Evolutionary conservation across 2,797 vertebrate genomes (phyloP), one percentile per base, ranked within the genome.

Genomic region (Aphelocoma californica): DNA sequence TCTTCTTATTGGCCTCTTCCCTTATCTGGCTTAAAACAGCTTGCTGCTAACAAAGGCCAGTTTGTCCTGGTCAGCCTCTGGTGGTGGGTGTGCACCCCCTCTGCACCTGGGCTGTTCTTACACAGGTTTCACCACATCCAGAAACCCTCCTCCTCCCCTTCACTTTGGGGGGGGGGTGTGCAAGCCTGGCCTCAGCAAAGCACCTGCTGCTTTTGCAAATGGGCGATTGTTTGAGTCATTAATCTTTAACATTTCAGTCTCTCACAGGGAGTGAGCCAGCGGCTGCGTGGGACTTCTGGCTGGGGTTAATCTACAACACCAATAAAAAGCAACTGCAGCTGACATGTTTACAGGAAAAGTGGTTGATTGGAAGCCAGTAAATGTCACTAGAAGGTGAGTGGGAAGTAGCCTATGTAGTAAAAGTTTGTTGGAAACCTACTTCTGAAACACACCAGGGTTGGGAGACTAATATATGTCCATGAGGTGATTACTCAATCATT

Each of bases 21-120:
- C 38, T 45, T 23, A 23, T 5, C 20, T 60, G 38, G 14, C 53
- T 60, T n/a, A 73, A 60, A 64, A 31, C 40, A 60, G 40, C 24
- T 66, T 1, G 1, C 13, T 83, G 29, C 51, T 71, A 5, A 6
- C 31, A 25, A 38, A 38, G 19, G 26, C 20, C 0, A 0, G 7
- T 64, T 34, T 65, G 65, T 14, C 7, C 6, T 23, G 38, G n/a
- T 24, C 65, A 64, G 0, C 14, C 29, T 51, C 51, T 0, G 0
- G 14, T 8, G n/a, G 15, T 23, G 38, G n/a, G 9, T 57, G 25
- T 1, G 0, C 24, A 36, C 7, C 5, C 44, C 3, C 12, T 19
- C 25, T 40, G 40, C n/a, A 17, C 29, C 38, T 31, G 38, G 51
- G 38, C n/a, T 58, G 51, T 5, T 83, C 38, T 34, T 19, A 19